These are phyloP conservation scores for Beris chalybata DNA, from an alignment of 2,888 invertebrate species.

Conservation along the genomic window DNA sequence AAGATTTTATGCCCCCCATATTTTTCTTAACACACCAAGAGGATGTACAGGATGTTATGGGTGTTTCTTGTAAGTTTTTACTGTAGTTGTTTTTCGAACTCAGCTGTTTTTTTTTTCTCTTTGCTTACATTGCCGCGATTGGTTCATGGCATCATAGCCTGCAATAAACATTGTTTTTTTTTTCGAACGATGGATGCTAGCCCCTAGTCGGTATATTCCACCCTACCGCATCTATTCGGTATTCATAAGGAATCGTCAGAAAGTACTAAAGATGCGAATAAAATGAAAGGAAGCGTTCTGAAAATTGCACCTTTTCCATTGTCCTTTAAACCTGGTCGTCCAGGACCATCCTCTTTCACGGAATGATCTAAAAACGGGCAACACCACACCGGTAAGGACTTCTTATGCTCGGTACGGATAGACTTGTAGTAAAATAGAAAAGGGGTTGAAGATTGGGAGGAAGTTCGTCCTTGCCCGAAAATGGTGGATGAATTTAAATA, in stretches of 20 bases:
- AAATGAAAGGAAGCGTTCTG: constrained; percentile 36
- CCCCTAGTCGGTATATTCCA: constrained; percentile 21
- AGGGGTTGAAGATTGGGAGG: not conserved
- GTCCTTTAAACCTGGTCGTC: not conserved
- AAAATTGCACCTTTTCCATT: constrained; percentile 29
- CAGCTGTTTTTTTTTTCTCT: constrained; percentile 20
- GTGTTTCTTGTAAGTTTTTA: constrained; percentile 33
- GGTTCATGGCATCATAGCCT: constrained; percentile 36
- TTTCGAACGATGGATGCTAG: constrained; percentile 3
- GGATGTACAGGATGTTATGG: too few relatives aligned
- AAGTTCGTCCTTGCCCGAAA: constrained; percentile 18
- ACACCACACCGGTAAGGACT: constrained; percentile 8
- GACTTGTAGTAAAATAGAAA: constrained; percentile 2
- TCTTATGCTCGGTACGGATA: constrained; percentile 10
- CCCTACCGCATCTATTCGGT: constrained; percentile 34
- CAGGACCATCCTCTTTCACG: constrained; percentile 2
- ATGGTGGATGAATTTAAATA: constrained; percentile 36
- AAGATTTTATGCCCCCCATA: constrained; percentile 30
- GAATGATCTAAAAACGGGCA: constrained; percentile 13
- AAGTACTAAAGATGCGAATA: constrained; percentile 37
- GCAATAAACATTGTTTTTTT: constrained; percentile 27
- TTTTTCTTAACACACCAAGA: constrained; percentile 14
- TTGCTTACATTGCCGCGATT: constrained; percentile 29
- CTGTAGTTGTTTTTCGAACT: constrained; percentile 21
- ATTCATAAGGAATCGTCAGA: constrained; percentile 39